phyloP scores from a whole-genome alignment of 1,140 invertebrate genomes.

The Leptopilina clavipes region DNA sequence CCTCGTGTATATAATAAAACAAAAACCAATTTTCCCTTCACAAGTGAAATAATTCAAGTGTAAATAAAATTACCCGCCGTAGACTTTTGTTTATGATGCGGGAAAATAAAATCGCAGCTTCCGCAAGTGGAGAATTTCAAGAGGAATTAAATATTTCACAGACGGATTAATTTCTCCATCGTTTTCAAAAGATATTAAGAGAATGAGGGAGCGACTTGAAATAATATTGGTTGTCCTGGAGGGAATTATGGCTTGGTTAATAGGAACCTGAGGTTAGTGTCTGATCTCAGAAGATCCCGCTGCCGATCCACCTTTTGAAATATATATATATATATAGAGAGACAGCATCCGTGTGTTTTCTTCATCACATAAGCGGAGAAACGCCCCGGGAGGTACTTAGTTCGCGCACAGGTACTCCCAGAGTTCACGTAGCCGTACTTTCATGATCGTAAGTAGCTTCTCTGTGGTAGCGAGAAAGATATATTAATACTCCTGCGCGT shows the following conservation, averaged over 20 bases:
- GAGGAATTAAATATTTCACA: too few species aligned
- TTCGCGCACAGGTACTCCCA: constrained; percentile 10
- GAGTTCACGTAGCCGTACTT: constrained; percentile 31
- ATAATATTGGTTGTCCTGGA: not conserved
- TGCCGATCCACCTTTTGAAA: not conserved
- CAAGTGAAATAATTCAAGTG: too few species aligned
- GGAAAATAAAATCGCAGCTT: too few species aligned
- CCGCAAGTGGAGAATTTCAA: too few species aligned
- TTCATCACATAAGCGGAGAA: not conserved
- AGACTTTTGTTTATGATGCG: too few species aligned
- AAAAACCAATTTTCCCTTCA: too few species aligned
- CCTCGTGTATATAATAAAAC: too few species aligned
- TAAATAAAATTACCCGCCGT: too few species aligned
- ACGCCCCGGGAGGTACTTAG: constrained; percentile 27
- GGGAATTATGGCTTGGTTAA: not conserved
- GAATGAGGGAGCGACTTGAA: not conserved
- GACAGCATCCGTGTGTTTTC: not conserved
- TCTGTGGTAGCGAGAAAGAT: constrained; percentile 27
- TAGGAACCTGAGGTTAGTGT: not conserved
- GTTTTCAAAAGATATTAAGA: not conserved
- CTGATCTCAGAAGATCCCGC: constrained; percentile 11
- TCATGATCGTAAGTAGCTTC: constrained; percentile 25
- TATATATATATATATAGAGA: too few species aligned
- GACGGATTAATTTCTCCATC: too few species aligned
- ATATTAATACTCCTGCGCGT: constrained; percentile 17